Evolutionary conservation across 2,113 vertebrate species (phyloP), one percentile per base, ranked within the genome.

Genomic region (Columba janthina): DNA sequence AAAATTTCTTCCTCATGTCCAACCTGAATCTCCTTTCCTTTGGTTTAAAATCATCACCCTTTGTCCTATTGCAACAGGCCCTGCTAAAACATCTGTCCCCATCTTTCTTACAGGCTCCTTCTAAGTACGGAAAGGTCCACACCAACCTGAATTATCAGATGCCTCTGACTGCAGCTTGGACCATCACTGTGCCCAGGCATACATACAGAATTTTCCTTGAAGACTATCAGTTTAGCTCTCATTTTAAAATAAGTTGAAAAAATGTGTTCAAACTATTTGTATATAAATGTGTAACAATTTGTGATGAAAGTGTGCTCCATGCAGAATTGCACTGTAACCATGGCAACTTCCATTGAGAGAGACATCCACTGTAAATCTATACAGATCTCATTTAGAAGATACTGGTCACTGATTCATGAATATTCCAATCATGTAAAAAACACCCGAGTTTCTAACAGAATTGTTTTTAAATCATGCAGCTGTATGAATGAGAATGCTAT

Each of bases 301-400:
- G 62, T 83, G 75, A 86, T 65, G 67, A 34, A 92, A 94, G n/a
- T 11, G 61, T 61, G 56, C 66, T 88, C 53, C 38, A 10, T 46
- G 51, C 31, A 84, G 79, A 92, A 84, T 57, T 95, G 82, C 84
- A 64, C 75, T 78, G 95, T 97, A 95, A 62, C 95, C 86, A 95
- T 90, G 82, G 89, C 54, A 96, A 96, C 96, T 81, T 84, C 71
- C 67, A 90, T 34, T 93, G 81, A 91, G 57, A 88, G 82, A 94
- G 51, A 74, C 73, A 77, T 76, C 70, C 93, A 84, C 71, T 95
- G 94, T 78, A 85, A 94, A 84, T 91, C 85, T 93, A 9, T 51
- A 57, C 89, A 54, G 65, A 87, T 71, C 75, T 88, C 18, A 94
- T 95, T 90, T 85, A 77, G 75, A 67, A 75, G 84, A 92, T 48